Evolutionary conservation across 2,113 vertebrate genomes (phyloP), one percentile per base, ranked within the genome.

Genomic region (Notarius quadriscutis): DNA sequence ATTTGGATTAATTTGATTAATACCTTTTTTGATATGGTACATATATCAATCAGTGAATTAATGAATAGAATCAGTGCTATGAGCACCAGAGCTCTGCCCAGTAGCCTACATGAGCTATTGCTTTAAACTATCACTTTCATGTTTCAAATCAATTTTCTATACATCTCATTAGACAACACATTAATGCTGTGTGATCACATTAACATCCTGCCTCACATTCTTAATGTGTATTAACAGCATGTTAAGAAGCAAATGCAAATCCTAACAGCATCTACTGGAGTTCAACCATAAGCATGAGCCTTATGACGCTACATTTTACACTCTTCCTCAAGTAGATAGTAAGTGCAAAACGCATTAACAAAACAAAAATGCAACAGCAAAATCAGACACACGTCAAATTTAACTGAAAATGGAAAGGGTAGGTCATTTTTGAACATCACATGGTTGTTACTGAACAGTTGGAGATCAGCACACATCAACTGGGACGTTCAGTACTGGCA

Each of bases 201-300:
- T 89, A 89, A 81, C 63, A 91, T 80, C 34, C 80, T 78, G 67
- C 55, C 81, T 83, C 50, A 85, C 50, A 60, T 82, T 30, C 30
- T 48, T 86, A 55, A 83, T 72, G 72, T 85, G 82, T 84, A 87
- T 91, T 86, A 89, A 84, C 79, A 41, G 74, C 55, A 55, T 50
- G 79, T 41, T 27, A 57, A 87, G 71, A 79, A 81, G 80, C 3
- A 11, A 82, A 60, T 50, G 27, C 34, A 62, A 77, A 84, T 83
- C 65, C 15, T 30, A 41, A 14, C 25, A 30, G 58, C 41, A 50
- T 78, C 55, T 72, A 51, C 4, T n/a, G 11, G 18, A 86, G 48
- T 57, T 27, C 57, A 80, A 79, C 60, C 57, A 20, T 30, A 51
- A 50, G 58, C 51, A 57, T 5, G 18, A 22, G 86, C 81, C 55